A percentile compares a stretch with the other conserved stretches of the same genome.
Conservation (phyloP, 2,113 vertebrate species). For the Tauraco erythrolophus region DNA sequence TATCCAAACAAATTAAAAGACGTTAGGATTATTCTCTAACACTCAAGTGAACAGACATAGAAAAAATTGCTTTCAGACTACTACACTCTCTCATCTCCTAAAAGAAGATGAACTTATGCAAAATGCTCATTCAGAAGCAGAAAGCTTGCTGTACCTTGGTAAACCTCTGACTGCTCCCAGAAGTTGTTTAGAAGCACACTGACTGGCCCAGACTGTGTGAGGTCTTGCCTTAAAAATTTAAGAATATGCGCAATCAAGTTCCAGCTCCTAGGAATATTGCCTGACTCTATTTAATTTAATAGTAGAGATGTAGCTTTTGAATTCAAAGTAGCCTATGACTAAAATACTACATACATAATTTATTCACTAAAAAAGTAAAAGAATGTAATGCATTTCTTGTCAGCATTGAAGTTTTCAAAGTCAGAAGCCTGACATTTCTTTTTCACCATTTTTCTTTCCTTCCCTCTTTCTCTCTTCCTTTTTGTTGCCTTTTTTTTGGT, state of each 20-base stretch:
- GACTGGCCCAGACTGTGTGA: fast-evolving
- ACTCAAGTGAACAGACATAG: neutral
- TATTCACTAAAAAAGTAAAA: neutral
- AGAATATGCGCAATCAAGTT: neutral
- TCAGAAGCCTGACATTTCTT: neutral
- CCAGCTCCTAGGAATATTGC: neutral
- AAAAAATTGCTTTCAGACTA: neutral
- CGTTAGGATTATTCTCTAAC: neutral
- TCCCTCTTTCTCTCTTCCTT: neutral
- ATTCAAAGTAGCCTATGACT: neutral
- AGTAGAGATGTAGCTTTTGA: neutral
- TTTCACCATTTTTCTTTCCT: neutral
- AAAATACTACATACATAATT: neutral
- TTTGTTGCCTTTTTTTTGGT: neutral
- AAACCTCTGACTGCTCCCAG: neutral
- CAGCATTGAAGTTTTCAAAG: neutral
- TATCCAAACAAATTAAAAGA: neutral
- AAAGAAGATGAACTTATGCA: neutral
- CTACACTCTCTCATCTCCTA: neutral
- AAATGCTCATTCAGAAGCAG: neutral
- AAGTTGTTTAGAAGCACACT: neutral
- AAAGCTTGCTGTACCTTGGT: neutral
- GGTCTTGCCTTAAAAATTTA: neutral
- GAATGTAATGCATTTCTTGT: neutral
- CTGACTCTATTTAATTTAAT: neutral